Conservation (phyloP, 1,140 invertebrate genomes). For the Rhyzopertha dominica region DNA sequence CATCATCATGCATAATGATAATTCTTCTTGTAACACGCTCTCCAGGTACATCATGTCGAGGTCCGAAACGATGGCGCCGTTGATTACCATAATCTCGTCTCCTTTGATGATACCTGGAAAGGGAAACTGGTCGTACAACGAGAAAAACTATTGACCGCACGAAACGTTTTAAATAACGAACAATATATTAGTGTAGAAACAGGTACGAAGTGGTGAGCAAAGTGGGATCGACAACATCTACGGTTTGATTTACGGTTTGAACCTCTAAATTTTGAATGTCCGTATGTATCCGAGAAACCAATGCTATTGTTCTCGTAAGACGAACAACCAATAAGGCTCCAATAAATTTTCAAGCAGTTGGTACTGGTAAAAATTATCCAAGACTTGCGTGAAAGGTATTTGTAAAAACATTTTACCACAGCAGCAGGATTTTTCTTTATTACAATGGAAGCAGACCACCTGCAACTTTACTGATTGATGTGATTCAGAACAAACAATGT, state of each 20-base stretch:
- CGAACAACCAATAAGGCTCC: too few species aligned
- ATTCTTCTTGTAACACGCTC: conserved; percentile 89
- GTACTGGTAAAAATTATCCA: too few species aligned
- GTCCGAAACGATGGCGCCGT: conserved; percentile 94
- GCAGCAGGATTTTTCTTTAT: too few species aligned
- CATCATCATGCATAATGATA: conserved; percentile 96
- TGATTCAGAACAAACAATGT: too few species aligned
- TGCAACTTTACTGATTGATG: too few species aligned
- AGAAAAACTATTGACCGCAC: neutral
- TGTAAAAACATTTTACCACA: too few species aligned
- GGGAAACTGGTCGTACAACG: conserved; percentile 7
- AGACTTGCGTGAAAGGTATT: too few species aligned
- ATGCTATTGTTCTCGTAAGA: too few species aligned
- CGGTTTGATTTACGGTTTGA: neutral
- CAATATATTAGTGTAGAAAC: neutral
- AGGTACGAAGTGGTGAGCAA: neutral
- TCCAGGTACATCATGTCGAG: conserved; percentile 99
- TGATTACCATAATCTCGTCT: conserved; percentile 98
- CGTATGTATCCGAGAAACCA: too few species aligned
- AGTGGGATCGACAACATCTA: neutral
- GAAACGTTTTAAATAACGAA: conserved; percentile 1
- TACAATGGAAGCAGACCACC: too few species aligned
- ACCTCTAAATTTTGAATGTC: too few species aligned
- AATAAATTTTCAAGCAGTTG: too few species aligned
- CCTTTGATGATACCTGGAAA: conserved; percentile 86